Evolutionary conservation across 2,888 invertebrate genomes (phyloP), one percentile per base, ranked within the genome.

Genomic region (Epistrophe eligans): DNA sequence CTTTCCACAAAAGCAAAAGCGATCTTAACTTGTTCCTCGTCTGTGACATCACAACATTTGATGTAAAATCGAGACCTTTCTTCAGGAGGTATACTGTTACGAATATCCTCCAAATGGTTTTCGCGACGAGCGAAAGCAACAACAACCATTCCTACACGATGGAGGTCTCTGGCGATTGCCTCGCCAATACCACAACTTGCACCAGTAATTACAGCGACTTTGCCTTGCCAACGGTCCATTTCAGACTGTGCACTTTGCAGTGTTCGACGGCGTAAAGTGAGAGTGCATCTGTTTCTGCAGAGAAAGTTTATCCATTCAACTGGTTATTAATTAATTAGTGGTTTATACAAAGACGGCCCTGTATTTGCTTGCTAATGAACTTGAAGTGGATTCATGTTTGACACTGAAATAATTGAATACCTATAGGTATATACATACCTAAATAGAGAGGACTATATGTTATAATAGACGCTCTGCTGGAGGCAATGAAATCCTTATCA

Each of bases 201-300:
- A 10, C 95, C 95, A 0, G 95, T 95, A 73, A 95, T 94, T 35
- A 95, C 92, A 0, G 94, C 95, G 0, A 94, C 93, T 89, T 94
- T 94, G 40, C 94, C 94, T 1, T 88, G 84, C 94, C 94, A 95
- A 38, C 94, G 93, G 17, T 95, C 94, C 93, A 94, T 93, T 24
- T 43, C 32, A 38, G 48, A 57, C 40, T 70, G 67, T 58, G 19
- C n/a, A n/a, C 17, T 8, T 50, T 17, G 17, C 66, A 52, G n/a
- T 32, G 32, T 7, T 5, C 32, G 5, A 32, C 32, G 28, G 38
- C 43, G 11, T 7, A 8, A 50, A 38, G 50, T 52, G 15, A 19
- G 6, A 52, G 19, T 24, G 2, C 17, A 60, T 35, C 38, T 7
- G n/a, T 24, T 19, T 28, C 15, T 8, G 2, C 6, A 35, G 66